Evolutionary conservation across 2,888 invertebrate species (phyloP), one percentile per base, ranked within the genome.

Genomic region (Himalopsyche kuldschensis): DNA sequence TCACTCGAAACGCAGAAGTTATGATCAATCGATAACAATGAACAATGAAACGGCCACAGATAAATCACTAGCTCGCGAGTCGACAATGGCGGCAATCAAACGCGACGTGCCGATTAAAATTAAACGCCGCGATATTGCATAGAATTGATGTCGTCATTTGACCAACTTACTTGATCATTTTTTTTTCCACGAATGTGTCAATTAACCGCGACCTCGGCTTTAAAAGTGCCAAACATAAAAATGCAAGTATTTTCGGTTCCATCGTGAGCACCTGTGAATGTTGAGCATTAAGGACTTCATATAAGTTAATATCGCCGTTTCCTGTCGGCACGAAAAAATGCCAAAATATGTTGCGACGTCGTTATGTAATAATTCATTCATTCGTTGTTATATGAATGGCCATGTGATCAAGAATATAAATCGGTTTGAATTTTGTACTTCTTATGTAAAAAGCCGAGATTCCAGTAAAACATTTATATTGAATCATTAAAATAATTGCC

Each of bases 21-120:
- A 69, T 69, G 69, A 69, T 69, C 69, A 69, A 69, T 69, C 69
- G 69, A 69, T 69, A 69, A 69, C 69, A 69, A 69, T 69, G 69
- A 69, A 69, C 69, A 69, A 69, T 69, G 69, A 69, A 69, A 69
- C 27, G 69, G 69, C 15, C 69, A 15, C 10, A 27, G 69, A 69
- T 69, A 69, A 69, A 69, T 69, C 69, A 69, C 69, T 8, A 69
- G 69, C 69, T 69, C 30, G 69, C 30, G 27, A 69, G 69, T 15
- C 69, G 69, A 69, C 69, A 69, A 69, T 69, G 69, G 69, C 27
- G 11, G 69, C 69, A 27, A 69, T 69, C 69, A 69, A 69, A 69
- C 69, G 69, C 69, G 69, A 69, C 69, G 30, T 69, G 30, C 20
- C 69, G 69, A 69, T 69, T 69, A 69, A 69, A 69, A 69, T 27